Evolutionary conservation across 2,797 vertebrate species (phyloP).

Genomic region (Sandelia bainsii): DNA sequence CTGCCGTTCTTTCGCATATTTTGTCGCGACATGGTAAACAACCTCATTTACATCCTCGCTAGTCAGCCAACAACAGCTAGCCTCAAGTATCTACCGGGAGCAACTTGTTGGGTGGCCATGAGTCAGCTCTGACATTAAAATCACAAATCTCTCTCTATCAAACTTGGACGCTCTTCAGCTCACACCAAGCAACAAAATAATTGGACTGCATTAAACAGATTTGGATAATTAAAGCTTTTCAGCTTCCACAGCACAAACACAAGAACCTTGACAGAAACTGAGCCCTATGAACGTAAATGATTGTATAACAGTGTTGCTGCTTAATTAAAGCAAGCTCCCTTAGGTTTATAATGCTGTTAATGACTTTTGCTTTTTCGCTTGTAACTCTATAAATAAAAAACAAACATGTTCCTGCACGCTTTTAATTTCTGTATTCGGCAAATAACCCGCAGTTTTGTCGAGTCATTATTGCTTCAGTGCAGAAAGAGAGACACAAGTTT

Average conservation of each 20-base stretch:
- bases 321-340: conserved; percentile 41
- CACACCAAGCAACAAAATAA: conserved; percentile 47
- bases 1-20: conserved; percentile 11
- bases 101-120: conserved; percentile 52
- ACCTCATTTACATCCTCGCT: conserved; percentile 35
- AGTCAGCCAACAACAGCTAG: conserved; percentile 40
- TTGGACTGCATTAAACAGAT: conserved; percentile 52
- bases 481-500: conserved; percentile 32
- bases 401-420: conserved; percentile 5
- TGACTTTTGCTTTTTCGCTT: conserved; percentile 19
- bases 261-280: conserved; percentile 30
- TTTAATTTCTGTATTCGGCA: conserved; percentile 7
- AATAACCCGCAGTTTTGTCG: neutral
- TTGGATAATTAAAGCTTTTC: conserved; percentile 36
- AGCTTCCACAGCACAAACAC: conserved; percentile 14
- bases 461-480: conserved; percentile 19
- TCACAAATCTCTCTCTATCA: conserved; percentile 39
- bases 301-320: conserved; percentile 22
- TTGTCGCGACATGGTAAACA: conserved; percentile 33
- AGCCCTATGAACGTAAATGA: conserved; percentile 31
- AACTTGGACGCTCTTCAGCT: conserved; percentile 31
- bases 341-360: conserved; percentile 20
- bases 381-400: conserved; percentile 1
- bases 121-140: conserved; percentile 53
- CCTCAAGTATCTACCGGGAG: conserved; percentile 6